Evolutionary conservation across 2,113 vertebrate genomes (phyloP).

Genomic region (Tilapia sparmanii): DNA sequence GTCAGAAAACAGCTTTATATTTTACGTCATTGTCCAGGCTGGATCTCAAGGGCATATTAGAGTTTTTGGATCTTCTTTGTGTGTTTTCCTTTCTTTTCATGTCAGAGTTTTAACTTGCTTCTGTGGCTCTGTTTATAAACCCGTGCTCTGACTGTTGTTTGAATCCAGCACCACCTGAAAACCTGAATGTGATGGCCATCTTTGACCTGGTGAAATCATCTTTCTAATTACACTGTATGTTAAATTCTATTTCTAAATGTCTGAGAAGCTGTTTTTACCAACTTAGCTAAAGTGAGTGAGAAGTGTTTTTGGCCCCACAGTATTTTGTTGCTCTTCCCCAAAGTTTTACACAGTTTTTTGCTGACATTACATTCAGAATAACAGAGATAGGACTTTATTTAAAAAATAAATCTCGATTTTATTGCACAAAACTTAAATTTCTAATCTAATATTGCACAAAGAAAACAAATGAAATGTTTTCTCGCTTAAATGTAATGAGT

Average conservation of each 20-base stretch:
- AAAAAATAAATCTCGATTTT: not conserved
- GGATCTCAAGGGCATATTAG: not conserved
- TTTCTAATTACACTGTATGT: not conserved
- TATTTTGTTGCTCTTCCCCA: not conserved
- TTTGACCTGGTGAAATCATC: not conserved
- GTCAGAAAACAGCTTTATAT: not conserved
- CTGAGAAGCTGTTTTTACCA: not conserved
- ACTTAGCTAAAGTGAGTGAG: not conserved
- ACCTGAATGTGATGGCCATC: not conserved
- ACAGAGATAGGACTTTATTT: not conserved
- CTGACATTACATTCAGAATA: not conserved
- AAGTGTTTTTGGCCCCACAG: not conserved
- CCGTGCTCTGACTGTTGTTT: not conserved
- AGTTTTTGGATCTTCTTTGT: not conserved
- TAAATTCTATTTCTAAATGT: not conserved
- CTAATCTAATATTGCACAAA: not conserved
- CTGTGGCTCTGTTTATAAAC: not conserved
- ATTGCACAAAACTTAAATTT: not conserved
- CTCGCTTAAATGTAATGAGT: not conserved
- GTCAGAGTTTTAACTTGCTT: not conserved
- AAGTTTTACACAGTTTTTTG: not conserved
- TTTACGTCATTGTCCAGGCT: not conserved
- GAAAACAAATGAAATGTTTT: not conserved
- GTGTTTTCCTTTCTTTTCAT: not conserved
- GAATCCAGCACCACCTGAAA: not conserved